Evolutionary conservation across 2,888 invertebrate species (phyloP).

Genomic region (Girardia tigrina): DNA sequence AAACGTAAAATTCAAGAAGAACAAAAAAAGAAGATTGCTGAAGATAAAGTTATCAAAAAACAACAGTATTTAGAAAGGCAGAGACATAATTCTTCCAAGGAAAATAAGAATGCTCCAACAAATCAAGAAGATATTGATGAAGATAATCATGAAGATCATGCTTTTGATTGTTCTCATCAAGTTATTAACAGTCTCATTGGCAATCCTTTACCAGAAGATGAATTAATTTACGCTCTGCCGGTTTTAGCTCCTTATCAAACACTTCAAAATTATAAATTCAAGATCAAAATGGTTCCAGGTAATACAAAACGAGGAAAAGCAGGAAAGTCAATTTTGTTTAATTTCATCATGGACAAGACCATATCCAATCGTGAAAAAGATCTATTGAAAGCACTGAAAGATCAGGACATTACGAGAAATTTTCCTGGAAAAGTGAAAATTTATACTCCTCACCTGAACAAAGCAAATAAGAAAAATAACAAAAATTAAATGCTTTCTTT

Average conservation of each 20-base stretch:
- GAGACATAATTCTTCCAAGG: neutral
- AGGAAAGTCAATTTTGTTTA: slow-evolving; percentile 71
- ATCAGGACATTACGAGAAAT: slow-evolving; percentile 77
- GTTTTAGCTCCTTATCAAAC: slow-evolving; percentile 86
- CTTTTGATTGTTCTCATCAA: neutral
- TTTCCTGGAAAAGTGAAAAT: slow-evolving; percentile 92
- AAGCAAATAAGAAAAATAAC: slow-evolving; percentile 39
- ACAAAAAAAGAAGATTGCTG: slow-evolving; percentile 39
- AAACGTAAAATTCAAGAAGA: slow-evolving; percentile 47
- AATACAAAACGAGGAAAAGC: slow-evolving; percentile 76
- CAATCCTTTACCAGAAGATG: slow-evolving; percentile 68
- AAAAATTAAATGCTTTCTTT: too few species aligned
- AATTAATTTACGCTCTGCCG: slow-evolving; percentile 79
- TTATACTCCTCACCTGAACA: slow-evolving; percentile 60
- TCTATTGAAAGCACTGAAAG: slow-evolving; percentile 74
- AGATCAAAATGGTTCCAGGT: slow-evolving; percentile 85
- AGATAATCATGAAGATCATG: slow-evolving; percentile 42
- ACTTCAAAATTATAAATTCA: slow-evolving; percentile 55
- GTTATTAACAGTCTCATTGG: slow-evolving; percentile 61
- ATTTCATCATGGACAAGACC: slow-evolving; percentile 69
- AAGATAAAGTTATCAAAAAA: slow-evolving; percentile 37
- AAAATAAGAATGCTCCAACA: neutral
- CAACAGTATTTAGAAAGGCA: slow-evolving; percentile 37
- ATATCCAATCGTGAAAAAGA: slow-evolving; percentile 69
- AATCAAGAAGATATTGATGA: slow-evolving; percentile 39